phyloP scores from a whole-genome alignment of 2,888 invertebrate species.

The Ophioninae sp. region DNA sequence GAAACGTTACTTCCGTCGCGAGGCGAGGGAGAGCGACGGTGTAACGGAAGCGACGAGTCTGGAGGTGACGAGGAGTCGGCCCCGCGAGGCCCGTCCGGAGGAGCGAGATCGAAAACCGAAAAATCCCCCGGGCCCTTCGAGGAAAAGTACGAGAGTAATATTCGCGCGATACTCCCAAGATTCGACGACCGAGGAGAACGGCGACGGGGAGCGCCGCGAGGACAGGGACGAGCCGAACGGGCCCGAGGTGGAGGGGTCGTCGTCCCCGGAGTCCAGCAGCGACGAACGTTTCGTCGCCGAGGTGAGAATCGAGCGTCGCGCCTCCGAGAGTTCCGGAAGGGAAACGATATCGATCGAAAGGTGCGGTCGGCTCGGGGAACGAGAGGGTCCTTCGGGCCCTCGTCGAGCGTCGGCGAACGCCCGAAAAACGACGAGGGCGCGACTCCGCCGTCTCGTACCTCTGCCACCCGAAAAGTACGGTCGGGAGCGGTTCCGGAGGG shows the following conservation, averaged over 20 bases:
- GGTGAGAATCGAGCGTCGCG: not conserved
- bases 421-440: slow-evolving; percentile 10
- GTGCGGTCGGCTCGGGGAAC: too few relatives aligned
- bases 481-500: not conserved
- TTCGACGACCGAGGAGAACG: slow-evolving; percentile 34
- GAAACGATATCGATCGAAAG: too few relatives aligned
- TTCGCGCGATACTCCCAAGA: slow-evolving; percentile 53
- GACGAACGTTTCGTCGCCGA: not conserved
- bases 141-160: slow-evolving; percentile 51
- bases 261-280: slow-evolving; percentile 11
- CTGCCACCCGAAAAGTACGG: not conserved
- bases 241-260: slow-evolving; percentile 28
- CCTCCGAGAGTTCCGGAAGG: not conserved
- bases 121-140: slow-evolving; percentile 27
- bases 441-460: slow-evolving; percentile 7
- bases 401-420: too few relatives aligned
- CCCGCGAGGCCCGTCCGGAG: slow-evolving; percentile 37
- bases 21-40: slow-evolving; percentile 50
- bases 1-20: slow-evolving; percentile 48
- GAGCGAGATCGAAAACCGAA: slow-evolving; percentile 5
- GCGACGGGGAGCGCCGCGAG: too few relatives aligned
- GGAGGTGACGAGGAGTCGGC: slow-evolving; percentile 61
- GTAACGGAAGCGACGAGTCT: slow-evolving; percentile 62
- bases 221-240: not conserved
- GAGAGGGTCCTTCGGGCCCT: too few relatives aligned